A percentile compares a stretch with the other conserved stretches of the same genome.
phyloP scores from a whole-genome alignment of 2,888 invertebrate species.

The Phasia obesa region DNA sequence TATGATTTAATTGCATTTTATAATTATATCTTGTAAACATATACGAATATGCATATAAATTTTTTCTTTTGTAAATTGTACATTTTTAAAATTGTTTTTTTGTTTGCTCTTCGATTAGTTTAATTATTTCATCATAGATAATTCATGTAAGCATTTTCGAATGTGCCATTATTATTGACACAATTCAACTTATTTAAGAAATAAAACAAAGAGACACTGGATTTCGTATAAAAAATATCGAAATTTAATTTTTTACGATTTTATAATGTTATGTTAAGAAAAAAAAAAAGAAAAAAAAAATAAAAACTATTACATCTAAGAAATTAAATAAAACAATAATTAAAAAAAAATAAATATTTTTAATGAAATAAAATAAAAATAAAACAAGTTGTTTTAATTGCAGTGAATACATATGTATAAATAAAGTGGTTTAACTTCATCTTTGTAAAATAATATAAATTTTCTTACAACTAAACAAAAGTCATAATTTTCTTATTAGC shows the following conservation, averaged over 20 bases:
- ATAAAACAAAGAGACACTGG: slow-evolving; percentile 61
- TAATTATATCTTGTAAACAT: slow-evolving; percentile 35
- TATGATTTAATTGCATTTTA: neutral
- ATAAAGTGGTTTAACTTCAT: too few relatives aligned
- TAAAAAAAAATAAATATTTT: slow-evolving; percentile 68
- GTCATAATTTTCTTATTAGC: too few relatives aligned
- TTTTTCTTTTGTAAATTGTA: too few relatives aligned
- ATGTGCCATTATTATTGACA: slow-evolving; percentile 51
- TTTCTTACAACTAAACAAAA: slow-evolving; percentile 9
- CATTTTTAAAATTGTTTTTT: slow-evolving; percentile 8
- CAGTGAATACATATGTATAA: neutral
- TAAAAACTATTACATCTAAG: slow-evolving; percentile 31
- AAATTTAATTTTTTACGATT: slow-evolving; percentile 62
- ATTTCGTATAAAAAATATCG: slow-evolving; percentile 50
- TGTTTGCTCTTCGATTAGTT: slow-evolving; percentile 16
- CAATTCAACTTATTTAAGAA: slow-evolving; percentile 17
- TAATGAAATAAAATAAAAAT: slow-evolving; percentile 52
- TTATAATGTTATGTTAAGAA: slow-evolving; percentile 72
- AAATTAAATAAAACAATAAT: slow-evolving; percentile 18
- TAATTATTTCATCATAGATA: slow-evolving; percentile 24
- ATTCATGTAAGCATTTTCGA: slow-evolving; percentile 20
- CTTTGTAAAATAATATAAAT: slow-evolving; percentile 9
- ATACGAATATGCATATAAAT: neutral
- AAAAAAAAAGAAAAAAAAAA: slow-evolving; percentile 57
- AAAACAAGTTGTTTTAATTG: slow-evolving; percentile 46